Evolutionary conservation across 1,140 invertebrate species (phyloP).

Genomic region (Elymnias hypermnestra): DNA sequence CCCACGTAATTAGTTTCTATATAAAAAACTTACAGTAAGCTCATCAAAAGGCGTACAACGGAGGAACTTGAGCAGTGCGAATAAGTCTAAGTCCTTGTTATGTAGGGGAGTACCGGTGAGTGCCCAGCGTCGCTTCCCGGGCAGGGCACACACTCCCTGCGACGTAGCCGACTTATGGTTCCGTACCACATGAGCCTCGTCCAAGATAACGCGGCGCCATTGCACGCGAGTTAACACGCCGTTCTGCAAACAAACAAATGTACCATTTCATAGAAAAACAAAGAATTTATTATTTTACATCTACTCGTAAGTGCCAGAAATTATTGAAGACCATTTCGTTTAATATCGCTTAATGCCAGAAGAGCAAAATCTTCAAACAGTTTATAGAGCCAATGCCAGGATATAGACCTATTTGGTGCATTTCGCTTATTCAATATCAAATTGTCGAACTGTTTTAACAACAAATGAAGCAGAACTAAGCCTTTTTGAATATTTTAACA

Average conservation of each 20-base stretch:
- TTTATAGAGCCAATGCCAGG: too few species aligned
- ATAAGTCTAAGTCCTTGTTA: conserved; percentile 94
- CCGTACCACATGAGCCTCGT: conserved; percentile 94
- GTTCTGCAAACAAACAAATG: conserved; percentile 45
- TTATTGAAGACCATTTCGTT: too few species aligned
- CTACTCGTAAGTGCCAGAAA: too few species aligned
- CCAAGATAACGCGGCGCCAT: conserved; percentile 93
- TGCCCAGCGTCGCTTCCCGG: conserved; percentile 84
- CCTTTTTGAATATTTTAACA: too few species aligned
- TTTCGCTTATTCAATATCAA: too few species aligned
- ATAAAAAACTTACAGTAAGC: conserved; percentile 75
- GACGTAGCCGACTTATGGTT: conserved; percentile 90
- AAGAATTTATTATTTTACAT: too few species aligned
- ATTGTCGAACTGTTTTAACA: background rate
- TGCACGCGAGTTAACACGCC: conserved; percentile 79
- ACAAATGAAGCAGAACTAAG: too few species aligned
- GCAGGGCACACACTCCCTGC: conserved; percentile 81
- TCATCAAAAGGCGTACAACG: conserved; percentile 92
- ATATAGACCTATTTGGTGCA: too few species aligned
- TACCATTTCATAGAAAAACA: too few species aligned
- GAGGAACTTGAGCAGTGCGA: conserved; percentile 90
- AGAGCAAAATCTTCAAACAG: too few species aligned
- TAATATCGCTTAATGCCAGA: too few species aligned
- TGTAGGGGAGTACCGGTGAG: conserved; percentile 97
- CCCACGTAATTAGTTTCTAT: too few species aligned